Conservation (phyloP, 2,888 invertebrate genomes). For the Synergus japonicus region DNA sequence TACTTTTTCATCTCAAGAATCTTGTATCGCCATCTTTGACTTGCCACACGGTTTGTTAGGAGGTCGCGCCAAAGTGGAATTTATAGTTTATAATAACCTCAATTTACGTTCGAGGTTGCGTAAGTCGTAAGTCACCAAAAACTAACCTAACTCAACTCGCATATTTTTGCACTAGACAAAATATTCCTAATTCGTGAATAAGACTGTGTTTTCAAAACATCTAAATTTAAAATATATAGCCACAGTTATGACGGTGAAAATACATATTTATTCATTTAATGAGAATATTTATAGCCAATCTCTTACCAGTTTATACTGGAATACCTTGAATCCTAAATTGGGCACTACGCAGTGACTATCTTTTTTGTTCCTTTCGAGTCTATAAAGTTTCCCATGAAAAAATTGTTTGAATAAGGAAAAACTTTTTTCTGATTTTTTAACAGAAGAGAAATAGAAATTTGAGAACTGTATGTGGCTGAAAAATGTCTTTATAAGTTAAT, state of each 20-base stretch:
- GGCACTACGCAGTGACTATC: not conserved
- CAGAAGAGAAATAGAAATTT: not conserved
- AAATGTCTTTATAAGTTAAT: conserved; percentile 44
- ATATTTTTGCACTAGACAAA: not conserved
- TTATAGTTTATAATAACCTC: not conserved
- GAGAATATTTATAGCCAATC: not conserved
- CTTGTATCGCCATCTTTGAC: not conserved
- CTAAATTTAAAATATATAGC: not conserved
- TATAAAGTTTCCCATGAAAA: not conserved
- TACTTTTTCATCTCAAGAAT: not conserved
- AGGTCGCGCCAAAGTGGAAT: not conserved
- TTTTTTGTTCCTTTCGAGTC: not conserved
- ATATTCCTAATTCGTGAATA: not conserved
- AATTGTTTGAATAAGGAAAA: not conserved
- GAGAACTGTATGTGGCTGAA: not conserved
- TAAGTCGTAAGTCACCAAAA: not conserved
- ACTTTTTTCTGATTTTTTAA: not conserved
- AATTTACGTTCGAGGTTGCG: not conserved
- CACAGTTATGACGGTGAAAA: not conserved
- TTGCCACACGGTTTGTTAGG: not conserved
- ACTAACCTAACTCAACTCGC: not conserved
- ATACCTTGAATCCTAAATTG: conserved; percentile 3
- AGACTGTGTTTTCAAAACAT: not conserved
- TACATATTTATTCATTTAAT: not conserved
- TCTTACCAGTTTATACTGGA: not conserved